phyloP scores from a whole-genome alignment of 2,113 vertebrate genomes.

The Brachypodius melanocephalos region DNA sequence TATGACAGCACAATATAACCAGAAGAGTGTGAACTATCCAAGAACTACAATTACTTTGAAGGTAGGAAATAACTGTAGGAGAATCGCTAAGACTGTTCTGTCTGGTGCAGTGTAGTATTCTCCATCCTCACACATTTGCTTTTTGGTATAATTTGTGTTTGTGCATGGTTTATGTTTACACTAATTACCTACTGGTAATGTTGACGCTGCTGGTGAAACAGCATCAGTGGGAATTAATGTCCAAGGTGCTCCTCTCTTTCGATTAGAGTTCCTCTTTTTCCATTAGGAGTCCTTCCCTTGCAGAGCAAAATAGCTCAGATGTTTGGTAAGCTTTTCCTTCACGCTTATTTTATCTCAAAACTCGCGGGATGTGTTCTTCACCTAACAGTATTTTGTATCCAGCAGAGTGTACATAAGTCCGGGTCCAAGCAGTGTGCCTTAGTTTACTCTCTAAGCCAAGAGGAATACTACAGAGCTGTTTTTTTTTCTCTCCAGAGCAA shows the following conservation, averaged over 20 bases:
- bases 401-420: background rate
- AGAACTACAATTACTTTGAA: background rate
- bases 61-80: background rate
- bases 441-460: background rate
- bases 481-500: background rate
- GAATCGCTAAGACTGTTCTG: background rate
- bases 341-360: background rate
- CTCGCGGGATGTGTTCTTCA: background rate
- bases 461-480: background rate
- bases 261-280: background rate
- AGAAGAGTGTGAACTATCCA: background rate
- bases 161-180: background rate
- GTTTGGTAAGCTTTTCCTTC: background rate
- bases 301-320: background rate
- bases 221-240: rapidly evolving
- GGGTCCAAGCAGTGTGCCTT: background rate
- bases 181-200: background rate
- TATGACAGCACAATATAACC: background rate
- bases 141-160: background rate
- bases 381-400: background rate
- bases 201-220: background rate
- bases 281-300: background rate
- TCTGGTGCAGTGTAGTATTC: background rate
- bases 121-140: background rate
- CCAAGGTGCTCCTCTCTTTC: background rate